Percentiles rank a stretch among this genome's conserved stretches.
Evolutionary conservation across 2,888 invertebrate genomes (phyloP).

Genomic region (Drosophila paramelanica): DNA sequence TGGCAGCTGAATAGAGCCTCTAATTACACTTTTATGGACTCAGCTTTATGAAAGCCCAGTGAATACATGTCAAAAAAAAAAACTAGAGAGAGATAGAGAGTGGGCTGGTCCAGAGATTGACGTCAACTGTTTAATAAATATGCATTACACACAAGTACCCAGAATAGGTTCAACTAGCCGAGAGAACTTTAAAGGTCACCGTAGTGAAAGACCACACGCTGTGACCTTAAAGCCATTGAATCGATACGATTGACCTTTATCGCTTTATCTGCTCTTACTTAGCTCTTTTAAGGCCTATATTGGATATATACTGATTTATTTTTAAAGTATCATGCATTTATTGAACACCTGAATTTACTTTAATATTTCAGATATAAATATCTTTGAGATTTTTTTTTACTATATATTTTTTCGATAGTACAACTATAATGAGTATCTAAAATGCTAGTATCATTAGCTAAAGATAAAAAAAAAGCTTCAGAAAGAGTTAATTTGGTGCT

Average conservation of each 20-base stretch:
- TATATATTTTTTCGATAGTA: too few relatives aligned
- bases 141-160: constrained; percentile 2
- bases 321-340: neutral
- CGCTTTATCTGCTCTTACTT: constrained; percentile 8
- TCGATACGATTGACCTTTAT: constrained; percentile 21
- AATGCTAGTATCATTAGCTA: too few relatives aligned
- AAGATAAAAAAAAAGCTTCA: too few relatives aligned
- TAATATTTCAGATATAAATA: neutral
- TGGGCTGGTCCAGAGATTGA: constrained; percentile 10
- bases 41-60: constrained; percentile 24
- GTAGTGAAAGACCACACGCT: constrained; percentile 4
- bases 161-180: constrained; percentile 15
- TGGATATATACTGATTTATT: neutral
- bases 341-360: neutral
- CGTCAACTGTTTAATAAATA: constrained; percentile 3
- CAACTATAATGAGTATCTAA: too few relatives aligned
- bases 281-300: neutral
- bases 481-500: too few relatives aligned
- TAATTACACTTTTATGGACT: constrained; percentile 54
- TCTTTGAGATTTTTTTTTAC: neutral
- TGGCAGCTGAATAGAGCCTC: constrained; percentile 28
- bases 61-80: constrained; percentile 12
- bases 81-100: neutral
- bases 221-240: constrained; percentile 42
- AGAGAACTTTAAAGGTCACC: constrained; percentile 42